phyloP scores from a whole-genome alignment of 1,140 invertebrate species.

The Reticulitermes speratus region DNA sequence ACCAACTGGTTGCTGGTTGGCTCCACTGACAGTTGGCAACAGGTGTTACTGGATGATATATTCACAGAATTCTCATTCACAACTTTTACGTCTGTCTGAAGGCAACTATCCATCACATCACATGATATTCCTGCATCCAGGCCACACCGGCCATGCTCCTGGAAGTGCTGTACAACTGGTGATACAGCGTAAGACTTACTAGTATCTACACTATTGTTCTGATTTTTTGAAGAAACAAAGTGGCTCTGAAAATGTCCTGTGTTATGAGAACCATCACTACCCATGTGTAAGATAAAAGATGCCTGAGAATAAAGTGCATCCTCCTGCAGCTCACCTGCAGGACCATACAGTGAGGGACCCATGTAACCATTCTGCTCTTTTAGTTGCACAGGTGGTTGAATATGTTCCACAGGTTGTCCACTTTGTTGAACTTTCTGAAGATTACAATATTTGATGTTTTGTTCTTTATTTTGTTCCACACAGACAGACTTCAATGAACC shows the following conservation, averaged over 20 bases:
- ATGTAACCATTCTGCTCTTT: background rate
- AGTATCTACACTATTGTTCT: background rate
- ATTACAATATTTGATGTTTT: background rate
- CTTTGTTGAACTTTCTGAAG: slow-evolving; percentile 20
- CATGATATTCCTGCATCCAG: background rate
- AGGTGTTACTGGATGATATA: background rate
- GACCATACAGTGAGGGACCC: background rate
- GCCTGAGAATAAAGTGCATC: slow-evolving; percentile 26
- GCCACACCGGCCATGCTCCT: slow-evolving; percentile 8
- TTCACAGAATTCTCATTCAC: slow-evolving; percentile 18
- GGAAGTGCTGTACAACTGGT: slow-evolving; percentile 15
- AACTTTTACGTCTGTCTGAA: slow-evolving; percentile 9
- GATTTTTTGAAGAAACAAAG: background rate
- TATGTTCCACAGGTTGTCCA: background rate
- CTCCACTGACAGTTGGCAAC: background rate
- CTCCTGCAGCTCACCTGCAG: background rate
- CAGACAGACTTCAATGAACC: background rate
- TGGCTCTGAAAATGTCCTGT: background rate
- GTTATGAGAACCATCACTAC: background rate
- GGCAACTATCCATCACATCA: slow-evolving; percentile 19
- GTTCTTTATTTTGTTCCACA: background rate
- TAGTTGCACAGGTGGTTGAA: no score
- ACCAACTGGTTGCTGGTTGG: background rate
- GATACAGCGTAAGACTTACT: background rate
- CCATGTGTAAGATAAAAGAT: background rate